Percentiles rank a stretch among this genome's conserved stretches.
phyloP scores from a whole-genome alignment of 2,888 invertebrate genomes.

The Dasypolia templi region DNA sequence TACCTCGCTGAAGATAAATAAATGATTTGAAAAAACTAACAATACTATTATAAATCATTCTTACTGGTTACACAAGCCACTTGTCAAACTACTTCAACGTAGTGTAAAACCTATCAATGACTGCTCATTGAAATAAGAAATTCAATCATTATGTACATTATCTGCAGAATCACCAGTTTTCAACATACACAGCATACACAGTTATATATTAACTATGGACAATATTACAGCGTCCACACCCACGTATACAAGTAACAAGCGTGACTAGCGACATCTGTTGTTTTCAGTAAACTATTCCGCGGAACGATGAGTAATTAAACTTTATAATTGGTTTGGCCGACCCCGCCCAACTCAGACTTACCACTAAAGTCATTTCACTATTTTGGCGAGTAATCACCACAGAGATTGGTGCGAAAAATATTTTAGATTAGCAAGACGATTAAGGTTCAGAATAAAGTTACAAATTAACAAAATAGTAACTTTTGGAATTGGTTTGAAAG shows the following conservation, averaged over 20 bases:
- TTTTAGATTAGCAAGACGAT: slow-evolving; percentile 39
- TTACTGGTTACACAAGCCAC: neutral
- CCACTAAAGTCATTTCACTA: slow-evolving; percentile 55
- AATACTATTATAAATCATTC: neutral
- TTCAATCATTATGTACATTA: neutral
- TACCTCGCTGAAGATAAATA: neutral
- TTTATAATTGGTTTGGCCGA: slow-evolving; percentile 78
- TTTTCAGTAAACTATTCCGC: slow-evolving; percentile 64
- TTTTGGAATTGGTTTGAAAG: slow-evolving; percentile 23
- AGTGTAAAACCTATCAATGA: neutral
- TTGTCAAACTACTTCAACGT: no score
- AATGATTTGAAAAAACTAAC: no score
- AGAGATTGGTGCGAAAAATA: slow-evolving; percentile 47
- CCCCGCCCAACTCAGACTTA: slow-evolving; percentile 58
- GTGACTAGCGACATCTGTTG: slow-evolving; percentile 64
- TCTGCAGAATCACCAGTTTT: neutral
- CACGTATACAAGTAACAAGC: slow-evolving; percentile 39
- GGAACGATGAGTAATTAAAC: slow-evolving; percentile 78
- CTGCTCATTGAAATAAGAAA: neutral
- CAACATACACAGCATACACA: neutral
- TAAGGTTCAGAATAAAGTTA: slow-evolving; percentile 15
- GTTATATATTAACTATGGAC: slow-evolving; percentile 32
- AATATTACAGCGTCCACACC: slow-evolving; percentile 1
- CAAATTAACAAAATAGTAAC: slow-evolving; percentile 24
- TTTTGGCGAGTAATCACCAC: slow-evolving; percentile 56